Evolutionary conservation across 1,140 invertebrate species (phyloP).

Genomic region (Drosophila melanica): DNA sequence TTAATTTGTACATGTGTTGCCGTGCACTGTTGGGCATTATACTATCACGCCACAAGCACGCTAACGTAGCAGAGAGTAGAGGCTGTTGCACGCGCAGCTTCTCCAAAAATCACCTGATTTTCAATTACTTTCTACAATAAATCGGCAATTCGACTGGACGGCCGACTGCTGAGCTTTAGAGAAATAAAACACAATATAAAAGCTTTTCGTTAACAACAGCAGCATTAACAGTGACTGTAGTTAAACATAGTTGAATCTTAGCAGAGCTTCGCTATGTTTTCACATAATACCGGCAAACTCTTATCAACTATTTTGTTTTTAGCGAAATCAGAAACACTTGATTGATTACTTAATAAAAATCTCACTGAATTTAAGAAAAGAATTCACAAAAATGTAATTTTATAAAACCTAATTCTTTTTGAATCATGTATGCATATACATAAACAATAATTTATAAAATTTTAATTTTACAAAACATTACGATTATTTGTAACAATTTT

Average conservation of each 20-base stretch:
- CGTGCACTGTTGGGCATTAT: conserved; percentile 17
- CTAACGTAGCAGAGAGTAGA: conserved; percentile 16
- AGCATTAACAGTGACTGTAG: conserved; percentile 9
- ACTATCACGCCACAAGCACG: conserved; percentile 55
- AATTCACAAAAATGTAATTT: no score
- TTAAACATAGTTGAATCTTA: not conserved
- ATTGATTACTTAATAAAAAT: no score
- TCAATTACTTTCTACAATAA: conserved; percentile 59
- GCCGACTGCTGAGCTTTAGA: conserved; percentile 24
- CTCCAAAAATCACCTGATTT: conserved; percentile 81
- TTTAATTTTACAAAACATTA: no score
- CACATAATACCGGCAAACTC: no score
- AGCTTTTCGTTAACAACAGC: conserved; percentile 11
- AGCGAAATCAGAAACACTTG: no score
- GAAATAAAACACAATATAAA: conserved; percentile 15
- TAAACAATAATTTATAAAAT: no score
- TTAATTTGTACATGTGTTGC: conserved; percentile 13
- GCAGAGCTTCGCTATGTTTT: not conserved
- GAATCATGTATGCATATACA: no score
- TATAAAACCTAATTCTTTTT: no score
- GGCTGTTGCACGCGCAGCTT: conserved; percentile 47
- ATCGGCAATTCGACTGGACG: conserved; percentile 17
- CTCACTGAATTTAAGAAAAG: no score
- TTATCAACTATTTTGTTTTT: no score
- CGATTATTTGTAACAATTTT: no score